A percentile compares a stretch with the other conserved stretches of the same genome.
phyloP scores from a whole-genome alignment of 2,797 vertebrate genomes.

The Chloroceryle inda region DNA sequence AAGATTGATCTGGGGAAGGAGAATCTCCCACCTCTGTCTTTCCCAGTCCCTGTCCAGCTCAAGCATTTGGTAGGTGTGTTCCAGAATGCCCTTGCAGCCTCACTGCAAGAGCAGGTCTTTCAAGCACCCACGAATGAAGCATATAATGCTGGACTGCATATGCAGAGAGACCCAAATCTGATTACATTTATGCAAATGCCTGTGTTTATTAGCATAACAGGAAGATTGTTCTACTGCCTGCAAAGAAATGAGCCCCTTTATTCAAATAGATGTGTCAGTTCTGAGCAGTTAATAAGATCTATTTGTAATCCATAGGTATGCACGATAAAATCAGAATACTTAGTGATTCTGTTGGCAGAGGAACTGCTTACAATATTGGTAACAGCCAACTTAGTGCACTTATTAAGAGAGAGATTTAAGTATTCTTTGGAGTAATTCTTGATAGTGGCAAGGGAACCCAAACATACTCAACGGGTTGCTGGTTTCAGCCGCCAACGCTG shows the following conservation, averaged over 20 bases:
- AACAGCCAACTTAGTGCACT: neutral
- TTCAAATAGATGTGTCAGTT: slow-evolving; percentile 35
- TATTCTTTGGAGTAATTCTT: slow-evolving; percentile 11
- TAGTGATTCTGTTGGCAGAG: neutral
- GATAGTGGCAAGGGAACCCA: neutral
- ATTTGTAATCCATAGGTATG: slow-evolving; percentile 24
- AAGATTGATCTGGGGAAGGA: neutral
- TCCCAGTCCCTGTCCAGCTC: neutral
- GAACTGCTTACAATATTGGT: neutral
- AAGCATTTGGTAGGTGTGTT: neutral
- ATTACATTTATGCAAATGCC: slow-evolving; percentile 45
- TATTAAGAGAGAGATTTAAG: slow-evolving; percentile 19
- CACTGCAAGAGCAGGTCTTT: neutral
- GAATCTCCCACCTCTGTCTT: neutral
- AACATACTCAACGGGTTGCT: neutral
- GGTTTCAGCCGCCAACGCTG: neutral
- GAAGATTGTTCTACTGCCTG: slow-evolving; percentile 31
- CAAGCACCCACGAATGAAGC: neutral
- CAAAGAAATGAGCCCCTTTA: slow-evolving; percentile 30
- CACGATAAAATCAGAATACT: slow-evolving; percentile 10
- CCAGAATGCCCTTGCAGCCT: neutral
- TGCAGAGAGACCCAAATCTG: neutral
- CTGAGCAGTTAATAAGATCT: slow-evolving; percentile 56
- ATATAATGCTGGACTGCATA: neutral
- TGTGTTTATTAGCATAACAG: slow-evolving; percentile 40